Evolutionary conservation across 2,113 vertebrate genomes (phyloP).

Genomic region (Podiceps cristatus): DNA sequence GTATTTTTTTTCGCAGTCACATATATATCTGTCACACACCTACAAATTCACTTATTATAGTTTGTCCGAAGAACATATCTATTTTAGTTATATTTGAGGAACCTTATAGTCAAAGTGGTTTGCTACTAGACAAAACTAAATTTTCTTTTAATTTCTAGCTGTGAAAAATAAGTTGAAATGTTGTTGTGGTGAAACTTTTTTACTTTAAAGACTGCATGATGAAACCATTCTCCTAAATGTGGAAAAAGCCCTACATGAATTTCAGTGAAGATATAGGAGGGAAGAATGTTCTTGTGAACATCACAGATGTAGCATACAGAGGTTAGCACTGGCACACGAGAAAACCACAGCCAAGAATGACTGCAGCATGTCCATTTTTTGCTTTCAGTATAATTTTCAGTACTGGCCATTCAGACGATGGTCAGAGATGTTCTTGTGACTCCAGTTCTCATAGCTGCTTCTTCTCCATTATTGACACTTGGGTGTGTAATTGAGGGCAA

Average conservation of each 20-base stretch:
- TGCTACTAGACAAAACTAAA: background rate
- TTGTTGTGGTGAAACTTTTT: background rate
- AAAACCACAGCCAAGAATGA: background rate
- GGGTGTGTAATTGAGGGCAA: background rate
- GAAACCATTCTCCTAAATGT: background rate
- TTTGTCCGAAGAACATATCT: background rate
- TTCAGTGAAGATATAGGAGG: background rate
- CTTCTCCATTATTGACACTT: background rate
- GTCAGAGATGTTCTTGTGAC: background rate
- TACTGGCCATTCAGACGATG: background rate
- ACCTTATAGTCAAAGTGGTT: background rate
- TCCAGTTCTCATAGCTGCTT: background rate
- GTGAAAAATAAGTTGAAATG: background rate
- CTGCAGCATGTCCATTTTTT: background rate
- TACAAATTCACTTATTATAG: background rate
- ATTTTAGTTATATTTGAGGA: background rate
- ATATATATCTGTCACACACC: background rate
- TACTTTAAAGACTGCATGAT: background rate
- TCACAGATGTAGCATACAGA: background rate
- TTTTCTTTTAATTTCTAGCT: background rate
- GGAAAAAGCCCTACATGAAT: background rate
- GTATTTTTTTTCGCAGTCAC: background rate
- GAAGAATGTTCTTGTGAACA: background rate
- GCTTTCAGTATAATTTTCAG: background rate
- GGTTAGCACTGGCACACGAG: background rate